Evolutionary conservation across 2,888 invertebrate genomes (phyloP), one percentile per base, ranked within the genome.

Genomic region (Boloria selene): DNA sequence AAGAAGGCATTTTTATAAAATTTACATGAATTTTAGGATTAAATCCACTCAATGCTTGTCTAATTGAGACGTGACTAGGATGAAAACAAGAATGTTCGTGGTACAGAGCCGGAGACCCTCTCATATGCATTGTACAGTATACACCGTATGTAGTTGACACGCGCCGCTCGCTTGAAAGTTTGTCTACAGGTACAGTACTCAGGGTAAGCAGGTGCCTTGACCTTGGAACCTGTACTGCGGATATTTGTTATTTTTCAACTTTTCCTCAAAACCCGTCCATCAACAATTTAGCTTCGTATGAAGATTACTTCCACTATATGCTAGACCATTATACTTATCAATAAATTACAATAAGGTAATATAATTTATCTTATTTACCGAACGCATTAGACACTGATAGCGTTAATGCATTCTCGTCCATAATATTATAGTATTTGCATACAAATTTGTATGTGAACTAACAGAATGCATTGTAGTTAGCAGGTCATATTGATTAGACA

Each of bases 151-250:
- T 76, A 70, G 72, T 74, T 69, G 70, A 70, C 72, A 72, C 69
- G 70, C 70, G 69, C 61, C 72, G 70, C 61, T 70, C 77, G 78
- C 84, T 88, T 83, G 89, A 89, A 89, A 89, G 89, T 88, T 81
- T 81, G 82, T 81, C 80, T 77, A 79, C 79, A 78, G 72, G 78
- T 76, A 77, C 76, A 76, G 73, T 73, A 77, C 79, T 89, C 90
- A 90, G 80, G 90, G 90, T 82, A 76, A 90, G 79, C 90, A 80
- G 81, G 84, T 89, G 78, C 81, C 76, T 74, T 80, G 84, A 86
- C 91, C 91, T 91, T 90, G 88, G 82, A 73, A 77, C 77, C 70
- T 72, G 79, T 79, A 83, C 82, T 80, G 82, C 86, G 84, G 86
- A 88, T 87, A 87, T 87, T 87, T 86, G 68, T 68, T 67, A 78